Base-by-base conservation (phyloP, 2,888 invertebrate species). In the Dastarcus helophoroides region DNA sequence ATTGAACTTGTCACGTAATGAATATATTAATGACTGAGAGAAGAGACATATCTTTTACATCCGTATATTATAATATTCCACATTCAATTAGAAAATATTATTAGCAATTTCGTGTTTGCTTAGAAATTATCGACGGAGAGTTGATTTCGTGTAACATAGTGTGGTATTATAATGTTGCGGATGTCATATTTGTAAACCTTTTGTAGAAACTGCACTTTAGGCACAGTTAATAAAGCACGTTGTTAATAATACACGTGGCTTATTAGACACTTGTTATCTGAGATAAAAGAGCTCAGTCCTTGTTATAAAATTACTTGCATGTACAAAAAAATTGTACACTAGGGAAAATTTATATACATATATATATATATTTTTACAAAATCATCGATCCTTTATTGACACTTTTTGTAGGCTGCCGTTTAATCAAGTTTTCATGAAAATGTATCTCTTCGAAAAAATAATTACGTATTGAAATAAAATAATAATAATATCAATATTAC, bases 241-340 rank as follows among this genome's bases (percentile, higher is more conserved):
- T 54, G 54, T 54, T 54, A 53, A 42, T 47, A 53, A 53, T 49
- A 53, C 54, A 53, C 54, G 40, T 43, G 48, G 42, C 48, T 50
- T 48, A 29, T 50, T 46, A 41, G 38, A 39, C 9, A 16, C 35
- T 40, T 36, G 37, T 35, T 38, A 38, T 36, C 36, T 36, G 37
- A 35, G 33, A 35, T 40, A 38, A 26, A 24, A 21, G n/a, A n/a
- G 16, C 36, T 37, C 36, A 36, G 36, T 36, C 11, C 14, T 36
- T 33, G 33, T 36, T 36, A 30, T 27, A 8, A 19, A 15, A 31
- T 33, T 26, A 14, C 26, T 17, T 6, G 33, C 33, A 33, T 33
- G 33, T 33, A 33, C 33, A 33, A 33, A 17, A 22, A 11, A 25
- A 26, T 26, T 33, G 26, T 9, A 19, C n/a, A 13, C 22, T 29